These are phyloP conservation scores for Drosophila grimshawi DNA, from an alignment of 1,140 invertebrate species.

Conservation along the genomic window DNA sequence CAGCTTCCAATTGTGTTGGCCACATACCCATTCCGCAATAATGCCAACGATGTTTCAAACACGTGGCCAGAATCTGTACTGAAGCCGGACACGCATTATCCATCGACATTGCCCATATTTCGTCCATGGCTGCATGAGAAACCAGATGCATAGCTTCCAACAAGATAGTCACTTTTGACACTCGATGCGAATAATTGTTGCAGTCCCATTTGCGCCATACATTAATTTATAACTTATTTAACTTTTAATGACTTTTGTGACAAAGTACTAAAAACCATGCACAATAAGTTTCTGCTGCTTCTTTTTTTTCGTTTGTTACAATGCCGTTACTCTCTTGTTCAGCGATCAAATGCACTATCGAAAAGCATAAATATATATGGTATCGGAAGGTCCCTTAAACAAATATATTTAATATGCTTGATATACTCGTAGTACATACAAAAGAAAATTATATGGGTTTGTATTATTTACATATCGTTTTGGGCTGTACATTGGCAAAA, in stretches of 20 bases:
- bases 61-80: slow-evolving; percentile 86
- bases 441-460: slow-evolving; percentile 44
- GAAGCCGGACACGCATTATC: slow-evolving; percentile 93
- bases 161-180: neutral
- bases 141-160: slow-evolving; percentile 62
- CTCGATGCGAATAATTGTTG: slow-evolving; percentile 46
- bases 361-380: neutral
- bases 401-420: slow-evolving; percentile 14
- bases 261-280: slow-evolving; percentile 29
- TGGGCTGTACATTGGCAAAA: slow-evolving; percentile 46
- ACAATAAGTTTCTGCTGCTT: neutral
- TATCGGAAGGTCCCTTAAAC: neutral
- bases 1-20: slow-evolving; percentile 96
- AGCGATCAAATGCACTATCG: neutral
- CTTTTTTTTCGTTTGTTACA: neutral
- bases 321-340: neutral
- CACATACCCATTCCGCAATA: slow-evolving; percentile 93
- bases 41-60: slow-evolving; percentile 86
- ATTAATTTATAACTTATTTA: slow-evolving; percentile 71
- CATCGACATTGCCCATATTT: slow-evolving; percentile 95
- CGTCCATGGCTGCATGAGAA: slow-evolving; percentile 92
- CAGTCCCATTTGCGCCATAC: slow-evolving; percentile 65
- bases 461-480: slow-evolving; percentile 41
- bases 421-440: slow-evolving; percentile 33
- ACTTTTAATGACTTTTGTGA: slow-evolving; percentile 47